phyloP scores from a whole-genome alignment of 2,888 invertebrate species.

The Cheilosia pagana region DNA sequence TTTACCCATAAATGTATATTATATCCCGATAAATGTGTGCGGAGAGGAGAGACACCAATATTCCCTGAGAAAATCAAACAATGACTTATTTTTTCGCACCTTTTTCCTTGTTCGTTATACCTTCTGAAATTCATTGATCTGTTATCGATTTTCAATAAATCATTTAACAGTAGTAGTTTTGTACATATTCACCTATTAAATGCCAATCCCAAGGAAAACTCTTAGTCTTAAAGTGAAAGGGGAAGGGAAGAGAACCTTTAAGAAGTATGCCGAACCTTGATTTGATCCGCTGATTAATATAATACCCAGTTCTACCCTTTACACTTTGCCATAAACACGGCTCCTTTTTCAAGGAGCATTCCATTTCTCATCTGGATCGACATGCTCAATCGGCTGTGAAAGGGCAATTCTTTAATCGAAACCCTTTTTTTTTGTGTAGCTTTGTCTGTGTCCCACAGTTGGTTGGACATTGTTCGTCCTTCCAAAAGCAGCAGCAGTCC shows the following conservation, averaged over 20 bases:
- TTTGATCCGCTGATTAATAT: constrained; percentile 15
- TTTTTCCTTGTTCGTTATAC: not conserved
- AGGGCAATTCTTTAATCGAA: constrained; percentile 42
- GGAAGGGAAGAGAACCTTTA: constrained; percentile 3
- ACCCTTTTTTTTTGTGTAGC: constrained; percentile 40
- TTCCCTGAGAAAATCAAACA: constrained; percentile 16
- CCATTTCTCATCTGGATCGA: constrained; percentile 49
- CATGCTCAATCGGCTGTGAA: constrained; percentile 49
- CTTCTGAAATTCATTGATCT: not conserved
- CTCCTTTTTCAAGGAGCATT: constrained; percentile 3
- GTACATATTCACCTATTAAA: not conserved
- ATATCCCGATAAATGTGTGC: not conserved
- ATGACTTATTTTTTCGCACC: constrained; percentile 1
- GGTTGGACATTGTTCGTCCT: constrained; percentile 8
- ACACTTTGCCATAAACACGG: not conserved
- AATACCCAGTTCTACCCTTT: not conserved
- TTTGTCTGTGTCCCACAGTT: constrained; percentile 13
- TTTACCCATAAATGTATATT: constrained; percentile 6
- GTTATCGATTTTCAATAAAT: constrained; percentile 31
- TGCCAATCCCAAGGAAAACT: not conserved
- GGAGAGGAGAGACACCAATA: not conserved
- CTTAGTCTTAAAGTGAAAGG: not conserved
- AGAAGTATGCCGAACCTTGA: constrained; percentile 25
- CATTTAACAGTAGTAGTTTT: not conserved
- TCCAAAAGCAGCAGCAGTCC: constrained; percentile 12